Conservation (phyloP, 1,140 invertebrate species). For the Sarcophaga peregrina region DNA sequence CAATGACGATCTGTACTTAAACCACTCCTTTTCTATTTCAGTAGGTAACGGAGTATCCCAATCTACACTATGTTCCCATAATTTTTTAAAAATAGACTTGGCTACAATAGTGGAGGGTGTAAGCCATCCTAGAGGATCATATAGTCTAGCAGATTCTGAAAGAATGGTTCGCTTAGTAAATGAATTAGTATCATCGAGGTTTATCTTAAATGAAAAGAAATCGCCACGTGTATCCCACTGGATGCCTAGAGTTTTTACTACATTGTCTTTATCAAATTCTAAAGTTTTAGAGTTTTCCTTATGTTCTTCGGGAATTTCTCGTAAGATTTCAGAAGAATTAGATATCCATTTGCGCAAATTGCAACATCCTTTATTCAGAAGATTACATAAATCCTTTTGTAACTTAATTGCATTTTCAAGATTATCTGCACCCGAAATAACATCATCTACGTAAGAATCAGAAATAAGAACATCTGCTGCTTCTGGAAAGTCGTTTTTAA, state of each 20-base stretch:
- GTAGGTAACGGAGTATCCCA: not conserved
- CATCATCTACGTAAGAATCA: not conserved
- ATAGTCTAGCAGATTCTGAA: constrained; percentile 48
- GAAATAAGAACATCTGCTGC: not conserved
- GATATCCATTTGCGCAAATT: too few relatives aligned
- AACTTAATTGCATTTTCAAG: not conserved
- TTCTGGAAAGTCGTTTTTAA: not conserved
- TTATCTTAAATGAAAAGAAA: constrained; percentile 27
- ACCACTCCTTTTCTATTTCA: not conserved
- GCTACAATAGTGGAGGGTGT: not conserved
- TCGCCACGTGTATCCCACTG: constrained; percentile 10
- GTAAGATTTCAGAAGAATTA: too few relatives aligned
- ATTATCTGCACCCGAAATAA: too few relatives aligned
- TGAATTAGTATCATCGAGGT: not conserved
- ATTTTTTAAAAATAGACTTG: not conserved
- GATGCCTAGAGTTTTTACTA: not conserved
- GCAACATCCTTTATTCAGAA: too few relatives aligned
- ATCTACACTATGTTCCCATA: not conserved
- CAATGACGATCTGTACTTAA: not conserved
- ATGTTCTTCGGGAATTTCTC: too few relatives aligned
- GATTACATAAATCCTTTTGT: too few relatives aligned
- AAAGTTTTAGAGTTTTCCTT: too few relatives aligned
- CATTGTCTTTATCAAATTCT: too few relatives aligned
- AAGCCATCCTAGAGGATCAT: constrained; percentile 8
- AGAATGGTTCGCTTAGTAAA: constrained; percentile 42